Percentiles rank a stretch among this genome's conserved stretches.
Evolutionary conservation across 2,113 vertebrate genomes (phyloP).

Genomic region (Plecotus auritus): DNA sequence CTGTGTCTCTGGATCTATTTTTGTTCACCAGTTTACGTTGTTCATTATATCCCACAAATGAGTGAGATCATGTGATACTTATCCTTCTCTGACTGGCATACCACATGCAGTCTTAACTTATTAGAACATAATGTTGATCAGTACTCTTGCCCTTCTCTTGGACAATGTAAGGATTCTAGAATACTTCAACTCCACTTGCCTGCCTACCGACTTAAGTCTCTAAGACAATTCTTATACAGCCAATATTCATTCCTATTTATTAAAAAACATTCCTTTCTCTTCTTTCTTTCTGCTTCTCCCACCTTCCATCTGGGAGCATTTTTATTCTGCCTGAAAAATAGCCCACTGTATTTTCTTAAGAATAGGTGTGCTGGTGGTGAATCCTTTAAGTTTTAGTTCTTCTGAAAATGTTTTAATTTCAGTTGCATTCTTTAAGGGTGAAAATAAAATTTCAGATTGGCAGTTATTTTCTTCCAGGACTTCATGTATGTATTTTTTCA

Average conservation of each 20-base stretch:
- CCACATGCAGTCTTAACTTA: not conserved
- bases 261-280: not conserved
- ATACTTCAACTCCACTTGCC: not conserved
- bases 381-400: not conserved
- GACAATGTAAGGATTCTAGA: not conserved
- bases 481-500: not conserved
- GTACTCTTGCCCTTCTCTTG: not conserved
- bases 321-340: constrained; percentile 21
- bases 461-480: not conserved
- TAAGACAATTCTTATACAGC: not conserved
- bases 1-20: too few species aligned
- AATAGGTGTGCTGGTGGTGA: not conserved
- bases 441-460: constrained; percentile 9
- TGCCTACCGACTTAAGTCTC: not conserved
- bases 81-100: too few species aligned
- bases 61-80: too few species aligned
- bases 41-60: too few species aligned
- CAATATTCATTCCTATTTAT: not conserved
- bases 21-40: too few species aligned
- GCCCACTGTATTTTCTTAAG: not conserved
- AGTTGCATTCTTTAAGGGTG: not conserved
- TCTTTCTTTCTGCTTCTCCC: constrained; percentile 4
- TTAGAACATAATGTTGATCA: not conserved
- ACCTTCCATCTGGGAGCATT: constrained; percentile 13
- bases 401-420: constrained; percentile 24